A percentile compares a stretch with the other conserved stretches of the same genome.
phyloP scores from a whole-genome alignment of 2,113 vertebrate genomes.

The Parus major region DNA sequence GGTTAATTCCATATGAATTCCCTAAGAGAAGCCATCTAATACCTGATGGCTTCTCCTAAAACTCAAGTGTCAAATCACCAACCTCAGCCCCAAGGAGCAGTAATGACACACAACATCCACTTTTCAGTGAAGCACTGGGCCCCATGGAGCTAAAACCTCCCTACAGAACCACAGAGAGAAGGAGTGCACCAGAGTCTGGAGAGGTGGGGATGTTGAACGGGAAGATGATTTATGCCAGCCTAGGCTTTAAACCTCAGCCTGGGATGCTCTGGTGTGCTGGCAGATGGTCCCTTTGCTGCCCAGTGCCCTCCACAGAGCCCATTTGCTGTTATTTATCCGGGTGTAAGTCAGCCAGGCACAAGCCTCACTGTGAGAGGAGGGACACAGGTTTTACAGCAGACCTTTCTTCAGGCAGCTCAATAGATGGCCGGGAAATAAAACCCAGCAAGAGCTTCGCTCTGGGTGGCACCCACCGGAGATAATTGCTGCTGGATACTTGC shows the following conservation, averaged over 20 bases:
- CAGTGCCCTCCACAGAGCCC: neutral
- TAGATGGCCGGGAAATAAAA: neutral
- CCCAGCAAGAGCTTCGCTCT: neutral
- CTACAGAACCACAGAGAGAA: neutral
- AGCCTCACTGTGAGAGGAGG: neutral
- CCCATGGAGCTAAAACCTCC: neutral
- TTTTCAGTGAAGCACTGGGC: neutral
- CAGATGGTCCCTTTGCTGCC: neutral
- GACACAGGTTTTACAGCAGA: neutral
- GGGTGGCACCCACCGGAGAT: conserved; percentile 30
- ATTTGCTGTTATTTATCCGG: accelerated
- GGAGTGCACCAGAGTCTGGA: neutral
- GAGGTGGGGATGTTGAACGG: neutral
- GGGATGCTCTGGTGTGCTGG: neutral
- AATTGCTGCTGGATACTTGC: conserved; percentile 22
- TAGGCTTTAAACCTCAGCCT: neutral
- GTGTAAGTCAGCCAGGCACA: neutral
- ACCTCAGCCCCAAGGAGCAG: neutral
- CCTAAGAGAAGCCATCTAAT: neutral
- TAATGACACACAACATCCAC: neutral
- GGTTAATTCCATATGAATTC: neutral
- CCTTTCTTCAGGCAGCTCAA: neutral
- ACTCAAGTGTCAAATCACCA: neutral
- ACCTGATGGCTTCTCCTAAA: neutral
- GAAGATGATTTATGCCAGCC: neutral